Evolutionary conservation across 2,888 invertebrate species (phyloP).

Genomic region (Drosophila infuscata): DNA sequence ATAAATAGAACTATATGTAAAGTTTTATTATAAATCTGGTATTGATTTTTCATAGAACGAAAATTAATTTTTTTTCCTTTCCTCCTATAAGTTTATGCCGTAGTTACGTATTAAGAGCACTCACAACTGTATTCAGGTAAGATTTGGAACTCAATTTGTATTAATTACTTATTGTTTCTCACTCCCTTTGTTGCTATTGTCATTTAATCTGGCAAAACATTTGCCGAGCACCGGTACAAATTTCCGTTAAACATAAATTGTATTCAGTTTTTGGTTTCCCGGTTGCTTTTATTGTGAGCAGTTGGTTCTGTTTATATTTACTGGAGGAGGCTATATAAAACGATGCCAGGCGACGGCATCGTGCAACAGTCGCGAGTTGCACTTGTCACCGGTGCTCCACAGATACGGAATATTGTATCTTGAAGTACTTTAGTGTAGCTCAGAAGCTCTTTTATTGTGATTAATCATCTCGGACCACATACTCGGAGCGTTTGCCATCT

Average conservation of each 20-base stretch:
- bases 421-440: background rate
- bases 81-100: background rate
- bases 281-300: background rate
- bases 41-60: background rate
- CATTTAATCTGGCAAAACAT: slow-evolving; percentile 29
- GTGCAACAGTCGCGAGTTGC: slow-evolving; percentile 14
- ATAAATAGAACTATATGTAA: background rate
- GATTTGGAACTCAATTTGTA: slow-evolving; percentile 13
- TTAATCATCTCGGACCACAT: background rate
- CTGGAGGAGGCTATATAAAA: slow-evolving; percentile 16
- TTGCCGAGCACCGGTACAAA: slow-evolving; percentile 11
- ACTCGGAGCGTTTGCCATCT: background rate
- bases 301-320: background rate
- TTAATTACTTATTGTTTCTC: background rate
- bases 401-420: background rate
- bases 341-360: background rate
- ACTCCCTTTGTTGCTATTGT: background rate
- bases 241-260: slow-evolving; percentile 9
- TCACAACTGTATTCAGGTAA: slow-evolving; percentile 6
- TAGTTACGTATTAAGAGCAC: slow-evolving; percentile 13
- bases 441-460: background rate
- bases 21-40: background rate
- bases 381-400: slow-evolving; percentile 4
- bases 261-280: slow-evolving; percentile 17
- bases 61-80: too few relatives aligned